These are phyloP conservation scores for Philaenus spumarius DNA, from an alignment of 1,140 invertebrate species.

Conservation along the genomic window DNA sequence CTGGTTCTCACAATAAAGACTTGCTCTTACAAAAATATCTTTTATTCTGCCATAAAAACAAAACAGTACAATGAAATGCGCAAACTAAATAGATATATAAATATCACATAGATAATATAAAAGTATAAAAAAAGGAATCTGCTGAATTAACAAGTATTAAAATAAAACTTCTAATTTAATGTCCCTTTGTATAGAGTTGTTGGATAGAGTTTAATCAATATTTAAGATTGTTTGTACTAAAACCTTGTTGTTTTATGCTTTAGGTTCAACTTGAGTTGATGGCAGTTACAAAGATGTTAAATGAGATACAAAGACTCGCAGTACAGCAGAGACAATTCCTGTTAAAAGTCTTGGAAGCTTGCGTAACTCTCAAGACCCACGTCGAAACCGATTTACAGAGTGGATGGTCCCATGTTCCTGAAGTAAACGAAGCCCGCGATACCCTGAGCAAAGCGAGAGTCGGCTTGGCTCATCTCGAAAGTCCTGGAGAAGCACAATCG, in stretches of 20 bases:
- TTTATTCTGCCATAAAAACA: too few relatives aligned
- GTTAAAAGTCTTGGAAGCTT: slow-evolving; percentile 63
- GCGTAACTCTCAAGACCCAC: slow-evolving; percentile 62
- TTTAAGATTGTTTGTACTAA: background rate
- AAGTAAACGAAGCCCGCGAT: slow-evolving; percentile 56
- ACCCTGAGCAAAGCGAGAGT: slow-evolving; percentile 52
- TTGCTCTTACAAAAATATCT: too few relatives aligned
- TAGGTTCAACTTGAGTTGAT: slow-evolving; percentile 46
- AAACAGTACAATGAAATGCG: too few relatives aligned
- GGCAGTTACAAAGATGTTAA: slow-evolving; percentile 47
- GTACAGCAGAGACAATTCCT: slow-evolving; percentile 60
- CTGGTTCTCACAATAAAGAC: too few relatives aligned
- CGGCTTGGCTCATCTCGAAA: slow-evolving; percentile 48
- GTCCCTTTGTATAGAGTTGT: background rate
- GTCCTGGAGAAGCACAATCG: slow-evolving; percentile 48
- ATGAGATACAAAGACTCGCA: slow-evolving; percentile 55
- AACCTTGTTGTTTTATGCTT: background rate
- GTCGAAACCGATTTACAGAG: slow-evolving; percentile 63
- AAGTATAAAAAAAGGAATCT: background rate
- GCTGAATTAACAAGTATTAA: background rate
- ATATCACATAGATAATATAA: too few relatives aligned
- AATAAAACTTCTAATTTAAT: background rate
- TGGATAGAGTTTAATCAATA: background rate
- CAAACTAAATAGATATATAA: too few relatives aligned
- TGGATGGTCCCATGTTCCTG: slow-evolving; percentile 52